These are phyloP conservation scores for Pipistrellus nathusii DNA, from an alignment of 2,797 vertebrate species.

Conservation along the genomic window DNA sequence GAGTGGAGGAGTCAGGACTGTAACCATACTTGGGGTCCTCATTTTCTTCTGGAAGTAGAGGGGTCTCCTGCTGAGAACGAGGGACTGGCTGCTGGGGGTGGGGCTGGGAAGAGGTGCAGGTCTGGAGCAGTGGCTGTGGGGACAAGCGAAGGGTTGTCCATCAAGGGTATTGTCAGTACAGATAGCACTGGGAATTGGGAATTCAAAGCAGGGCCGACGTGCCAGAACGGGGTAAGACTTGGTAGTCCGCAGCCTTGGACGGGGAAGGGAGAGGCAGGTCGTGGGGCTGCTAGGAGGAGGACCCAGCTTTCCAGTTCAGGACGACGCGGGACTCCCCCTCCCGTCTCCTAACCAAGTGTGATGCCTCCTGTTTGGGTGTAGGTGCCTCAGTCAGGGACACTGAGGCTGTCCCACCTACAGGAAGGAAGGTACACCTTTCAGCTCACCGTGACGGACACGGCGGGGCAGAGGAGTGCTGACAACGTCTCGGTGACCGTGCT, in stretches of 20 bases:
- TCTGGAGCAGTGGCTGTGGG: neutral
- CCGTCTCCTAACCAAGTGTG: neutral
- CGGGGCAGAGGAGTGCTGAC: constrained; percentile 94
- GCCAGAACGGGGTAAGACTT: neutral
- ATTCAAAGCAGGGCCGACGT: neutral
- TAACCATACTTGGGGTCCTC: too few species aligned
- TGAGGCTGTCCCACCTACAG: constrained; percentile 93
- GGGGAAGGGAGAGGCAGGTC: neutral
- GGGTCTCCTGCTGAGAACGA: neutral
- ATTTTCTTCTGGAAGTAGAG: neutral
- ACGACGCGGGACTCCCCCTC: neutral
- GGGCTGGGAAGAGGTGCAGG: neutral
- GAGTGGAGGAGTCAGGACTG: neutral
- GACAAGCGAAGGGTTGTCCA: neutral
- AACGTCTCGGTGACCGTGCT: constrained; percentile 94
- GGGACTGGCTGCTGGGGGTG: neutral
- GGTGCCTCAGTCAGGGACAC: constrained; percentile 94
- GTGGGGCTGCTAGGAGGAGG: rapidly evolving
- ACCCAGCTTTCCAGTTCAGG: neutral
- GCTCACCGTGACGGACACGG: constrained; percentile 93
- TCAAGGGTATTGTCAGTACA: neutral
- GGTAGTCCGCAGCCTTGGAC: neutral
- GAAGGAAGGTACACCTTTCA: constrained; percentile 94
- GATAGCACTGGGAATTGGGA: neutral
- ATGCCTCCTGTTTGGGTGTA: constrained; percentile 78